These are phyloP conservation scores for Caenorhabditis zanzibari DNA, from an alignment of 2,888 invertebrate genomes.

Conservation along the genomic window DNA sequence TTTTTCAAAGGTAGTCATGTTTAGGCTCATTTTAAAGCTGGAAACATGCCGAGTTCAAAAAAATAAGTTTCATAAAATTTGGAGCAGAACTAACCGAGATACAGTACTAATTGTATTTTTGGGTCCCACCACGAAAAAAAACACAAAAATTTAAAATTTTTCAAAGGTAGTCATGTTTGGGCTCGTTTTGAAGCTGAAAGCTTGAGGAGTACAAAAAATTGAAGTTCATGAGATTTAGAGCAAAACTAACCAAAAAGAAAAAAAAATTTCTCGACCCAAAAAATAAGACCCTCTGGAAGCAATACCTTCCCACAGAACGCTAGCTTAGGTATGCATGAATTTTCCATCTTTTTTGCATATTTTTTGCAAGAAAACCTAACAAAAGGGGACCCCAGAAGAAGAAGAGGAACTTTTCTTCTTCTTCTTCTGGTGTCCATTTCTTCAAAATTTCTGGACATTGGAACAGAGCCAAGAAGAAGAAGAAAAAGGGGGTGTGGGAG, in stretches of 20 bases:
- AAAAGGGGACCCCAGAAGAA: background rate
- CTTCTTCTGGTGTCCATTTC: background rate
- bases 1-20: background rate
- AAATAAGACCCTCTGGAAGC: background rate
- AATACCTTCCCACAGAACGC: too few relatives aligned
- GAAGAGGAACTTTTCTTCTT: background rate
- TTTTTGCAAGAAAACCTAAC: background rate
- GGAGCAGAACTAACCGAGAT: background rate
- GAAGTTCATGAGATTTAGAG: too few relatives aligned
- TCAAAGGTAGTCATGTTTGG: too few relatives aligned
- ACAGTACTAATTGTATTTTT: slow-evolving; percentile 3
- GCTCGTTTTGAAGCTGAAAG: too few relatives aligned
- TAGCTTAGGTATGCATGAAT: too few relatives aligned
- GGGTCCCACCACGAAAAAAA: background rate
- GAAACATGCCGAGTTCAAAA: background rate
- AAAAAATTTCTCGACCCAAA: background rate
- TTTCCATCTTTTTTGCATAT: too few relatives aligned
- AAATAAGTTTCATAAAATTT: background rate
- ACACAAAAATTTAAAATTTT: too few relatives aligned
- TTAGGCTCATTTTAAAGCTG: background rate
- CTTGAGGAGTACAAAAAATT: too few relatives aligned
- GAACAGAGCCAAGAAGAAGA: background rate
- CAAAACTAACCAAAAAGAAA: too few relatives aligned
- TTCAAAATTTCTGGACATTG: background rate
- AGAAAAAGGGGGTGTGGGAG: slow-evolving; percentile 5